Conservation (phyloP, 2,113 vertebrate genomes). For the Pogona vitticeps region DNA sequence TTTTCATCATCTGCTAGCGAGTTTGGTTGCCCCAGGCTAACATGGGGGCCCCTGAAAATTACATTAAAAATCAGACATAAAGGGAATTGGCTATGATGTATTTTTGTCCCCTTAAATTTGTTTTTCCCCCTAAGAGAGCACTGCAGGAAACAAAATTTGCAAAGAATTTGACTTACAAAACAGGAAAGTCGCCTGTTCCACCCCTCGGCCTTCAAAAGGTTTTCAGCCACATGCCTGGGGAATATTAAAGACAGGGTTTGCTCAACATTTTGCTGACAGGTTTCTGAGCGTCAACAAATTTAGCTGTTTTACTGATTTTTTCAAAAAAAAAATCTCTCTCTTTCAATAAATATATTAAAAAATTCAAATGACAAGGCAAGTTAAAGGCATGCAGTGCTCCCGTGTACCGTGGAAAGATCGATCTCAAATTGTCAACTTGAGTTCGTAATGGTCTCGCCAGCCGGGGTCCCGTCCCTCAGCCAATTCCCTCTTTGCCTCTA, state of each 20-base stretch:
- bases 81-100: slow-evolving; percentile 69
- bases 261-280: slow-evolving; percentile 78
- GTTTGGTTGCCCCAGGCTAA: neutral
- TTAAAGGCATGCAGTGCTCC: slow-evolving; percentile 69
- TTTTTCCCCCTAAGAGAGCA: slow-evolving; percentile 74
- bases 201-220: slow-evolving; percentile 81
- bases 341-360: no score
- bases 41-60: neutral
- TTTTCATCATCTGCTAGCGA: neutral
- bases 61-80: slow-evolving; percentile 57
- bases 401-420: slow-evolving; percentile 47
- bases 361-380: slow-evolving; percentile 66
- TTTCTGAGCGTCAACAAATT: slow-evolving; percentile 73
- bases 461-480: slow-evolving; percentile 61
- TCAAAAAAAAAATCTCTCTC: no score
- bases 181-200: slow-evolving; percentile 76
- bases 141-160: slow-evolving; percentile 77
- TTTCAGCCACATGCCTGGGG: slow-evolving; percentile 80
- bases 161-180: slow-evolving; percentile 81
- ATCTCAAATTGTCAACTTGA: slow-evolving; percentile 69
- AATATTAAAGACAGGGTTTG: slow-evolving; percentile 80
- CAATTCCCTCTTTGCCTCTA: slow-evolving; percentile 63
- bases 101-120: neutral
- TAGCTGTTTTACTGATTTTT: slow-evolving; percentile 56
- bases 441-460: slow-evolving; percentile 70